phyloP scores from a whole-genome alignment of 1,140 invertebrate genomes.

The Atopsyche davidsoni region DNA sequence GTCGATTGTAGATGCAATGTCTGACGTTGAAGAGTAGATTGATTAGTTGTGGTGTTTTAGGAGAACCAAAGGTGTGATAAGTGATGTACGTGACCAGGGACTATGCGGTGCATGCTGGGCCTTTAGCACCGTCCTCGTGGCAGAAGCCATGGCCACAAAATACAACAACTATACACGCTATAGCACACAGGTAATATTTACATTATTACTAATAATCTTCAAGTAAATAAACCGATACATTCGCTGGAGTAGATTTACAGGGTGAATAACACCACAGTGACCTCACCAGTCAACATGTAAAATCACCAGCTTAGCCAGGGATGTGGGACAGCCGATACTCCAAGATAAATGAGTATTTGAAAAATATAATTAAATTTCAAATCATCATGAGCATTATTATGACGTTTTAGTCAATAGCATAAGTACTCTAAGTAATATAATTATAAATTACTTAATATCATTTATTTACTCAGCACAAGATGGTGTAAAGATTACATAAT shows the following conservation, averaged over 20 bases:
- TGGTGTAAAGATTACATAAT: too few relatives aligned
- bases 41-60: conserved; percentile 39
- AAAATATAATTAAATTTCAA: too few relatives aligned
- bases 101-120: conserved; percentile 85
- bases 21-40: background rate
- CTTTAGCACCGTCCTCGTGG: conserved; percentile 69
- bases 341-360: too few relatives aligned
- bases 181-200: conserved; percentile 64
- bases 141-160: conserved; percentile 73
- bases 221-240: background rate
- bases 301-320: too few relatives aligned
- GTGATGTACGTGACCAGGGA: conserved; percentile 65
- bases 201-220: background rate
- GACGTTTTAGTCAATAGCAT: too few relatives aligned
- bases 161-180: conserved; percentile 55
- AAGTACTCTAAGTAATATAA: too few relatives aligned
- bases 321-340: too few relatives aligned
- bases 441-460: too few relatives aligned
- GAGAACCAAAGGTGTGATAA: conserved; percentile 64
- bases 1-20: conserved; percentile 1
- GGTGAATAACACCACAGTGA: background rate
- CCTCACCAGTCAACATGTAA: background rate
- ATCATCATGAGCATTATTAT: too few relatives aligned
- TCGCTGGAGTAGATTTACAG: background rate
- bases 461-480: too few relatives aligned